Evolutionary conservation across 1,140 invertebrate species (phyloP).

Genomic region (Ceratina japonica): DNA sequence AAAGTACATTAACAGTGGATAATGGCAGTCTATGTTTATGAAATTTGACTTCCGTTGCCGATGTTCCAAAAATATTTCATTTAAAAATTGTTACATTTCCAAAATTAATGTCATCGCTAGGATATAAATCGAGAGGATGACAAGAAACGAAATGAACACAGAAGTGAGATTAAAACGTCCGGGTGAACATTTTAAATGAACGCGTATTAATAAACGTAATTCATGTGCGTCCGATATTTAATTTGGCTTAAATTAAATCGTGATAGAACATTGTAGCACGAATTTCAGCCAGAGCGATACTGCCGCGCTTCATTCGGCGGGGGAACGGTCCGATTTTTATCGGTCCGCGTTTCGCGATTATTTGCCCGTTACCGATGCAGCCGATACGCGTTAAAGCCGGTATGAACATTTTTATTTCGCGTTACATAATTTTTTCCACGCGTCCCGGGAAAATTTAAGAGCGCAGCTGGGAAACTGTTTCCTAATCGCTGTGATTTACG

Average conservation of each 20-base stretch:
- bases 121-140: background rate
- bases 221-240: conserved; percentile 44
- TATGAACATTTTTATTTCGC: background rate
- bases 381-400: conserved; percentile 5
- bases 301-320: background rate
- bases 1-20: too few species aligned
- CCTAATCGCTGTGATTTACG: background rate
- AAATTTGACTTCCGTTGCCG: background rate
- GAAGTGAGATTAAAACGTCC: conserved; percentile 37
- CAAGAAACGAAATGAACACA: conserved; percentile 17
- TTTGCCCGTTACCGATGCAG: conserved; percentile 29
- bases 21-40: too few species aligned
- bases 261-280: conserved; percentile 29
- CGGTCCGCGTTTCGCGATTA: conserved; percentile 20
- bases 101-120: conserved; percentile 14
- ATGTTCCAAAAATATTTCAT: too few species aligned
- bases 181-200: conserved; percentile 35
- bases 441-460: background rate
- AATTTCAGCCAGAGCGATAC: conserved; percentile 14
- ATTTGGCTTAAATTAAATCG: conserved; percentile 53
- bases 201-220: conserved; percentile 39
- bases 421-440: background rate
- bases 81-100: background rate
- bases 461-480: background rate
- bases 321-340: conserved; percentile 35